Evolutionary conservation across 2,888 invertebrate species (phyloP).

Genomic region (Helobdella robusta): DNA sequence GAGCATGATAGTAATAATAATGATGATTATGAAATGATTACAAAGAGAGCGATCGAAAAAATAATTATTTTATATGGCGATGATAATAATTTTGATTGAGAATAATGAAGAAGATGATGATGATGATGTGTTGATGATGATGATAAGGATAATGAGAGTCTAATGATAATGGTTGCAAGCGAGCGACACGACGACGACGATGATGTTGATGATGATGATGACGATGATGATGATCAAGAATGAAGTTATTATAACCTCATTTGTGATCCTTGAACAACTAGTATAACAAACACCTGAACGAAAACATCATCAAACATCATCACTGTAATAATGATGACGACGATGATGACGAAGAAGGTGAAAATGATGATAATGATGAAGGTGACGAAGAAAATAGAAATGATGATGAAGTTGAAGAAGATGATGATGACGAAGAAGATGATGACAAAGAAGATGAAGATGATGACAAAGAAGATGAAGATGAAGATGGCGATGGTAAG

Average conservation of each 20-base stretch:
- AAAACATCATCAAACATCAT: no score
- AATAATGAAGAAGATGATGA: constrained; percentile 2
- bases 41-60: neutral
- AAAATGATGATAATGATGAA: no score
- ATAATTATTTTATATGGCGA: neutral
- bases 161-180: constrained; percentile 11
- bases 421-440: constrained; percentile 13
- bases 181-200: no score
- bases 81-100: constrained; percentile 1
- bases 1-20: no score
- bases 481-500: constrained; percentile 20
- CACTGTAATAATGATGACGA: neutral
- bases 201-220: neutral
- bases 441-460: constrained; percentile 3
- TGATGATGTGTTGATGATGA: no score
- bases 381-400: constrained; percentile 3
- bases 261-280: no score
- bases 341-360: no score
- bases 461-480: constrained; percentile 15
- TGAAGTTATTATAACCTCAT: constrained; percentile 3
- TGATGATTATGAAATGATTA: no score
- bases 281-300: no score
- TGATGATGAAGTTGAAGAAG: no score
- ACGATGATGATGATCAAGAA: constrained; percentile 4
- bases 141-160: constrained; percentile 3